phyloP scores from a whole-genome alignment of 23 tunicate species.

The Halocynthia aurantium region DNA sequence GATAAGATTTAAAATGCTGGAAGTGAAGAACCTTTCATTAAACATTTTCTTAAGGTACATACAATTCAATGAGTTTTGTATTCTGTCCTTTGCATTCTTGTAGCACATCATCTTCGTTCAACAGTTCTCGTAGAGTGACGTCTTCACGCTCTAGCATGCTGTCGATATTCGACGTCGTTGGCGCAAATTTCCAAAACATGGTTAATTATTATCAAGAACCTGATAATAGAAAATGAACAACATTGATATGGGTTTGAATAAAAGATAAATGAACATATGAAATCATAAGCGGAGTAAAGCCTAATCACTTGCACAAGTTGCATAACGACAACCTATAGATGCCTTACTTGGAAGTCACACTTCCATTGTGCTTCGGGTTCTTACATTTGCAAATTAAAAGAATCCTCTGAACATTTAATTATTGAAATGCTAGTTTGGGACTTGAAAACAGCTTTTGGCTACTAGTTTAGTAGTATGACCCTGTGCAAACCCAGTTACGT shows the following conservation, averaged over 20 bases:
- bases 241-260: too few relatives aligned
- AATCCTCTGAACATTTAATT: too few relatives aligned
- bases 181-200: constrained; percentile 98
- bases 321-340: background rate
- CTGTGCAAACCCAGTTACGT: too few relatives aligned
- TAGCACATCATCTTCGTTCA: constrained; percentile 87
- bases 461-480: too few relatives aligned
- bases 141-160: constrained; percentile 77
- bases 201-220: background rate
- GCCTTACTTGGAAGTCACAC: background rate
- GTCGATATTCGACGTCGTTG: constrained; percentile 75
- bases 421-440: too few relatives aligned
- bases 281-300: too few relatives aligned
- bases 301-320: too few relatives aligned
- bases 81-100: constrained; percentile 98
- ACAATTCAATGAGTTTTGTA: constrained; percentile 86
- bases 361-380: too few relatives aligned
- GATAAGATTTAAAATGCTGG: background rate
- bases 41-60: constrained; percentile 8
- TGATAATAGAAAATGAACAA: too few relatives aligned
- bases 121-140: constrained; percentile 66
- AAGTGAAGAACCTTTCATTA: background rate
- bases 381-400: too few relatives aligned
- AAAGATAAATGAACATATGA: background rate
- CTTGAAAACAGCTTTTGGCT: too few relatives aligned